These are phyloP conservation scores for Oxystoma pomonae DNA, from an alignment of 2,888 invertebrate species.

Conservation along the genomic window DNA sequence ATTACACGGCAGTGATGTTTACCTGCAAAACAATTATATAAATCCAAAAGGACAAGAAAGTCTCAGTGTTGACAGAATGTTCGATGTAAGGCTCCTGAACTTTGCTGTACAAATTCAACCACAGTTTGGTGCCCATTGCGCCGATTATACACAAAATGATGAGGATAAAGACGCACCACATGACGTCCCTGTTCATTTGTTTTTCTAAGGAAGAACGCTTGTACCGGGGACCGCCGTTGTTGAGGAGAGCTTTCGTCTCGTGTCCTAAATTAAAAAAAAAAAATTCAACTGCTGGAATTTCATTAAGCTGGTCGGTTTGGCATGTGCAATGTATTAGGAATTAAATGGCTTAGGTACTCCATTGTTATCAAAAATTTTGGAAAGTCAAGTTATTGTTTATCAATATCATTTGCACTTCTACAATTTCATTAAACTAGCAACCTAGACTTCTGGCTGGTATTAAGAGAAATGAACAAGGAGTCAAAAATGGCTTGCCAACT, in stretches of 20 bases:
- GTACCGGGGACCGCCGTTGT: slow-evolving; percentile 92
- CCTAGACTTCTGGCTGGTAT: too few species aligned
- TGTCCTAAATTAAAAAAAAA: slow-evolving; percentile 61
- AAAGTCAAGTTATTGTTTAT: too few species aligned
- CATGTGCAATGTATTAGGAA: too few species aligned
- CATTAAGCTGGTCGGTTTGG: too few species aligned
- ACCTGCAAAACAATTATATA: slow-evolving; percentile 93
- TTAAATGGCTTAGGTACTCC: too few species aligned
- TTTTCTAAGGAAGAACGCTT: slow-evolving; percentile 89
- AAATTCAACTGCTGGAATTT: too few species aligned
- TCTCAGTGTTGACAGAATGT: slow-evolving; percentile 51
- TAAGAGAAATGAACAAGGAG: too few species aligned
- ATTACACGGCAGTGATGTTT: too few species aligned
- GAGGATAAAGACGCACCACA: slow-evolving; percentile 93
- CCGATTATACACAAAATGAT: slow-evolving; percentile 86
- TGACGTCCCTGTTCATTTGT: slow-evolving; percentile 92
- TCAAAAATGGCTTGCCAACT: too few species aligned
- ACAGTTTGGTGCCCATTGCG: slow-evolving; percentile 85
- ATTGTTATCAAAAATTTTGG: too few species aligned
- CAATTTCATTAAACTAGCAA: too few species aligned
- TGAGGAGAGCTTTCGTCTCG: slow-evolving; percentile 97
- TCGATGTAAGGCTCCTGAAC: slow-evolving; percentile 66
- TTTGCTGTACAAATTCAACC: slow-evolving; percentile 63
- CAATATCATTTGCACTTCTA: too few species aligned
- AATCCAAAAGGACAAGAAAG: slow-evolving; percentile 89